Evolutionary conservation across 2,113 vertebrate species (phyloP).

Genomic region (Sitta europaea): DNA sequence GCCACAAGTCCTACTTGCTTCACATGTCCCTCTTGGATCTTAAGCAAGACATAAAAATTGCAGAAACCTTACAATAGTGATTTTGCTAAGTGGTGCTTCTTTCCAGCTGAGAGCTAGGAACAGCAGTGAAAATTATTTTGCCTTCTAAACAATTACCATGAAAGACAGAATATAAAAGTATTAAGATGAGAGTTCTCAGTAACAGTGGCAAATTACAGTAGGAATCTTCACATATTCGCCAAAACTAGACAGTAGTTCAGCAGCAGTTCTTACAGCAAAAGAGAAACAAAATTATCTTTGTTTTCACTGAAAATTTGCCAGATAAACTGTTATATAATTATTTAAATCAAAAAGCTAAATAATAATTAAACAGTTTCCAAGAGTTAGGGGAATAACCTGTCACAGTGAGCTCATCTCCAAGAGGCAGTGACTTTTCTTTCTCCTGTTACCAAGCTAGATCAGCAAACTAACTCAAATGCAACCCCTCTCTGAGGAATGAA

Average conservation of each 20-base stretch:
- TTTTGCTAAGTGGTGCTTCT: not conserved
- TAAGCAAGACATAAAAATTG: not conserved
- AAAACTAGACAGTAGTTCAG: not conserved
- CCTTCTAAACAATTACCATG: not conserved
- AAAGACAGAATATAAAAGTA: not conserved
- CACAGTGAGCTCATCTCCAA: not conserved
- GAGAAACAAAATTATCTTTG: not conserved
- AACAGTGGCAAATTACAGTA: not conserved
- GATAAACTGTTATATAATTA: not conserved
- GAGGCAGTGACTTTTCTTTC: not conserved
- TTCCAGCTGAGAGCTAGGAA: not conserved
- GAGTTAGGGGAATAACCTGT: not conserved
- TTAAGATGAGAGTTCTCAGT: not conserved
- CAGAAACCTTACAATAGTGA: not conserved
- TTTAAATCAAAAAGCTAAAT: slow-evolving; percentile 2
- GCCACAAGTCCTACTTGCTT: not conserved
- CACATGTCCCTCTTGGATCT: not conserved
- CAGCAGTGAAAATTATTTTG: not conserved
- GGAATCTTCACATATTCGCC: not conserved
- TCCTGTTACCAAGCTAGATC: not conserved
- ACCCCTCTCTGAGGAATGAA: not conserved
- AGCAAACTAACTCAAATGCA: not conserved
- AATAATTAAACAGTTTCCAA: not conserved
- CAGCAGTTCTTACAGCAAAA: not conserved
- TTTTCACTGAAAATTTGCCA: not conserved